phyloP scores from a whole-genome alignment of 2,888 invertebrate genomes.

The Willowsia nigromaculata region DNA sequence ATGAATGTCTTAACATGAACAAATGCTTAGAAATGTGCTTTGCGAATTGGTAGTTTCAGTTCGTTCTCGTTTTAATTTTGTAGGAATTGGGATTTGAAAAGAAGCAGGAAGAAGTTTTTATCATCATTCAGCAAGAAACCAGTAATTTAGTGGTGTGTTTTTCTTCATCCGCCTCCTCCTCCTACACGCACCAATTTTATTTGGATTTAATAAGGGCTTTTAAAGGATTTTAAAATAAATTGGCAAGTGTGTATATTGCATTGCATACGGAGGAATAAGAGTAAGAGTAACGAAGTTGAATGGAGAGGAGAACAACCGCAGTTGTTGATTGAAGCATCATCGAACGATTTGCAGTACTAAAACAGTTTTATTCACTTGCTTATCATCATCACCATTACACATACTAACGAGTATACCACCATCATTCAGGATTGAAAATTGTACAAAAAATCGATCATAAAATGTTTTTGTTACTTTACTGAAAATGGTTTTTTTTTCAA shows the following conservation, averaged over 20 bases:
- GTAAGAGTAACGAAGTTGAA: conserved; percentile 28
- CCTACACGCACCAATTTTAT: background rate
- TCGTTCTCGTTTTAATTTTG: background rate
- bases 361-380: too few species aligned
- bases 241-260: background rate
- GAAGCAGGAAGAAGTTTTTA: conserved; percentile 34
- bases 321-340: background rate
- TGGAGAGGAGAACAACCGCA: background rate
- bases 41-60: background rate
- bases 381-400: background rate
- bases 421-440: background rate
- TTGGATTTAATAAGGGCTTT: background rate
- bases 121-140: conserved; percentile 51
- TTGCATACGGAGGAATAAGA: background rate
- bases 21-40: background rate
- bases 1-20: background rate
- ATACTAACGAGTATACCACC: background rate
- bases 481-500: background rate
- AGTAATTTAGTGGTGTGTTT: conserved; percentile 43
- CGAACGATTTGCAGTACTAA: background rate
- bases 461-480: background rate
- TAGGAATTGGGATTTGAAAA: conserved; percentile 9
- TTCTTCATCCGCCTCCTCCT: conserved; percentile 18
- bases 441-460: background rate
- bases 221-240: conserved; percentile 17